Conservation (phyloP, 2,113 vertebrate genomes). For the Genyomyrus donnyi region DNA sequence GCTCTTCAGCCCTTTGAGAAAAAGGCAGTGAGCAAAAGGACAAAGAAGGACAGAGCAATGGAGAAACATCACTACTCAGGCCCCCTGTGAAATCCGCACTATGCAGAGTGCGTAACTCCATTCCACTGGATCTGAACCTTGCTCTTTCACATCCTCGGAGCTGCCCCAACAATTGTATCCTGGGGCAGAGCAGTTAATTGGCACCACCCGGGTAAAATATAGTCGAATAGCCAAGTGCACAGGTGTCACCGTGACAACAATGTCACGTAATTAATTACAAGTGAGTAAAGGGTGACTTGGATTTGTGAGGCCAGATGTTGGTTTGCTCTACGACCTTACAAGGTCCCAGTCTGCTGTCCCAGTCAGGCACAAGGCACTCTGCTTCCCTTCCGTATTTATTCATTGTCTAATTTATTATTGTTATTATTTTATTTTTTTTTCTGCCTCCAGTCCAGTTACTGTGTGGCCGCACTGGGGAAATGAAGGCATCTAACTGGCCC, state of each 20-base stretch:
- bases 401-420: slow-evolving; percentile 15
- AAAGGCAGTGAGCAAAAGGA: neutral
- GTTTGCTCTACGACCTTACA: slow-evolving; percentile 59
- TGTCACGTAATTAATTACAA: neutral
- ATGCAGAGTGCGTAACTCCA: neutral
- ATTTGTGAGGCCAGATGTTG: slow-evolving; percentile 9
- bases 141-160: neutral
- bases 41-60: neutral
- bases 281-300: neutral
- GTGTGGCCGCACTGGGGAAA: slow-evolving; percentile 55
- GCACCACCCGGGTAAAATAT: neutral
- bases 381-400: neutral
- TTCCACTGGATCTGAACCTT: neutral
- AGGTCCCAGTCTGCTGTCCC: slow-evolving; percentile 76
- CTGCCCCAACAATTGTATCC: neutral
- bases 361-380: slow-evolving; percentile 65
- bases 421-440: neutral
- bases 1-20: neutral
- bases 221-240: neutral
- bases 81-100: neutral
- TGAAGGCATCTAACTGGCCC: slow-evolving; percentile 53
- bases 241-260: neutral
- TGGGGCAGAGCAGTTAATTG: neutral
- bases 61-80: no score
- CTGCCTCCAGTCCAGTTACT: slow-evolving; percentile 50